phyloP scores from a whole-genome alignment of 2,888 invertebrate genomes.

The Spodoptera exigua region DNA sequence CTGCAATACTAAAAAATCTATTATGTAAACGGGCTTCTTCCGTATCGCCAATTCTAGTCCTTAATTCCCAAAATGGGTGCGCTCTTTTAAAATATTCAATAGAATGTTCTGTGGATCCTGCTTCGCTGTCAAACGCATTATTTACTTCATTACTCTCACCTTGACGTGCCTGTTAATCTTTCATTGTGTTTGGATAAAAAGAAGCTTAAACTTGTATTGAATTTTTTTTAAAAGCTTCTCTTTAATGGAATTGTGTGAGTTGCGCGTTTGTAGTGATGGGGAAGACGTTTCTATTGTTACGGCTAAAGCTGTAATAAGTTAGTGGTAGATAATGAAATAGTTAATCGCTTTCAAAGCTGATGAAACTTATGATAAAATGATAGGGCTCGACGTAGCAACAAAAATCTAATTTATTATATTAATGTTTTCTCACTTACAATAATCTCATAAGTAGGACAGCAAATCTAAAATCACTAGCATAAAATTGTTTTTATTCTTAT shows the following conservation, averaged over 20 bases:
- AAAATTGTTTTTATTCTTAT: too few species aligned
- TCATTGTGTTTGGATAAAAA: constrained; percentile 77
- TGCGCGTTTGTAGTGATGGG: constrained; percentile 60
- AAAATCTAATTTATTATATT: constrained; percentile 3
- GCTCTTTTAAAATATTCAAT: constrained; percentile 82
- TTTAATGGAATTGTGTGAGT: constrained; percentile 65
- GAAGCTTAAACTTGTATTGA: constrained; percentile 70
- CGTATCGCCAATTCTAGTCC: constrained; percentile 49
- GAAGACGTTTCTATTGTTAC: constrained; percentile 51
- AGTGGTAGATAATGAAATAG: constrained; percentile 46
- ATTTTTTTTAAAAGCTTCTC: constrained; percentile 67
- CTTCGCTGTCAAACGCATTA: constrained; percentile 81
- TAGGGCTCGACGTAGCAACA: constrained; percentile 6
- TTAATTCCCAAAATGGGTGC: constrained; percentile 66
- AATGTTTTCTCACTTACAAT: too few species aligned
- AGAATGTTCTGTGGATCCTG: constrained; percentile 61
- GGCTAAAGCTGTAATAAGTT: constrained; percentile 34
- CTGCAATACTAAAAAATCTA: constrained; percentile 39
- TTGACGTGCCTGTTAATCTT: constrained; percentile 80
- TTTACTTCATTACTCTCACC: constrained; percentile 81
- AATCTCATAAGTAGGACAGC: not conserved
- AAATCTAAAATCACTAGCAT: not conserved
- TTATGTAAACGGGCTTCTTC: constrained; percentile 38
- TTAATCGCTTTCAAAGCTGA: constrained; percentile 48
- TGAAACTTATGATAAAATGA: constrained; percentile 30